Conservation (phyloP, 2,113 vertebrate species). For the Rhinogobius similis region DNA sequence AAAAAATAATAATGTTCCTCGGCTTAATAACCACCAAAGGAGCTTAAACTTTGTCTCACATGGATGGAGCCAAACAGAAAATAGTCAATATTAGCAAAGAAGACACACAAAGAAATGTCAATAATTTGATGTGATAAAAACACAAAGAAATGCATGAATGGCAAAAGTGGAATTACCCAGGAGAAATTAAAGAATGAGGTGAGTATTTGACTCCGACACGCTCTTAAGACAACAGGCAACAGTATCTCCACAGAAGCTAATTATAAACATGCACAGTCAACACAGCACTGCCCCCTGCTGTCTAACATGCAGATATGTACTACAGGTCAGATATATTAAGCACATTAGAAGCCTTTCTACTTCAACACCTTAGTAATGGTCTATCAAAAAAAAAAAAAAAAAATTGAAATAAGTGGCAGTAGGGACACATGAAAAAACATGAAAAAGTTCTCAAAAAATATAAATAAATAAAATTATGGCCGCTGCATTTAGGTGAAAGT, state of each 20-base stretch:
- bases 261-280: constrained; percentile 53
- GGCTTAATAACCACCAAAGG: constrained; percentile 12
- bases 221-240: background rate
- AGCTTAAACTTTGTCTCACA: constrained; percentile 1
- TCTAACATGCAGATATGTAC: constrained; percentile 33
- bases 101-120: constrained; percentile 16
- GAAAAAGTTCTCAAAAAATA: too few species aligned
- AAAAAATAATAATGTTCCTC: background rate
- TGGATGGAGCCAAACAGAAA: constrained; percentile 24
- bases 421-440: too few species aligned
- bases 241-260: constrained; percentile 24
- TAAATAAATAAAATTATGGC: too few species aligned
- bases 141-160: constrained; percentile 32
- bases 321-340: background rate
- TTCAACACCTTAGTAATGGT: too few species aligned
- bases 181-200: constrained; percentile 32
- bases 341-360: background rate
- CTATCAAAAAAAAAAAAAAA: too few species aligned
- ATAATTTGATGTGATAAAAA: constrained; percentile 24
- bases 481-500: too few species aligned
- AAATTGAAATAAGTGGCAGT: too few species aligned
- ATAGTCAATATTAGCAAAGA: constrained; percentile 23
- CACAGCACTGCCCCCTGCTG: constrained; percentile 20
- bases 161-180: constrained; percentile 25
- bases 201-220: constrained; percentile 23